Evolutionary conservation across 2,113 vertebrate genomes (phyloP).

Genomic region (Dipodomys ordii): DNA sequence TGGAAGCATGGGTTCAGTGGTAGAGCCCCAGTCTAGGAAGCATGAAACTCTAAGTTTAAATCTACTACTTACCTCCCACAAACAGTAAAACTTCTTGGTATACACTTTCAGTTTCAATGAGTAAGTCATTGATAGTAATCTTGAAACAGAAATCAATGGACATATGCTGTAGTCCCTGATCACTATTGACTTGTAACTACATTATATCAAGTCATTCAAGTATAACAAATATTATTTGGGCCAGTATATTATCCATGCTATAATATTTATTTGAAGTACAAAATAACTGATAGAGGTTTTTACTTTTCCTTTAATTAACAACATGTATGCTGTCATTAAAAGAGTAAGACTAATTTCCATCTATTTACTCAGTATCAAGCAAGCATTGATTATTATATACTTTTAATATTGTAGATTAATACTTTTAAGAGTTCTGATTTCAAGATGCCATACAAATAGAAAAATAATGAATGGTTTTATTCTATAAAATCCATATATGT

Average conservation of each 20-base stretch:
- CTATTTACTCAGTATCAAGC: neutral
- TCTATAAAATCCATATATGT: neutral
- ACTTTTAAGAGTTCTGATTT: neutral
- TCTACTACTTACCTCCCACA: no score
- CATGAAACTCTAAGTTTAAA: no score
- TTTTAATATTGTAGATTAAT: neutral
- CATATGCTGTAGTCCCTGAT: neutral
- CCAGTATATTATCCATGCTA: neutral
- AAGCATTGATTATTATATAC: neutral
- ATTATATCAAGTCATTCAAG: neutral
- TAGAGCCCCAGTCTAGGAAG: no score
- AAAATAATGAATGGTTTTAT: neutral
- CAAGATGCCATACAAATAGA: neutral
- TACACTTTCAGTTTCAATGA: neutral
- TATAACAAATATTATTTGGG: neutral
- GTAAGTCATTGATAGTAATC: neutral
- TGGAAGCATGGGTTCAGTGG: no score
- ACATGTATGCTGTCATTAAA: neutral
- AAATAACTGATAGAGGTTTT: slow-evolving; percentile 21
- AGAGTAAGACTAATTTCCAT: slow-evolving; percentile 17
- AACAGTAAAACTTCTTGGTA: neutral
- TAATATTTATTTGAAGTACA: slow-evolving; percentile 16
- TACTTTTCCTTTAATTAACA: neutral
- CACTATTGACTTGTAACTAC: neutral
- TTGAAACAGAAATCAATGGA: slow-evolving; percentile 9